Evolutionary conservation across 2,113 vertebrate species (phyloP), one percentile per base, ranked within the genome.

Genomic region (Gallinago undulata): DNA sequence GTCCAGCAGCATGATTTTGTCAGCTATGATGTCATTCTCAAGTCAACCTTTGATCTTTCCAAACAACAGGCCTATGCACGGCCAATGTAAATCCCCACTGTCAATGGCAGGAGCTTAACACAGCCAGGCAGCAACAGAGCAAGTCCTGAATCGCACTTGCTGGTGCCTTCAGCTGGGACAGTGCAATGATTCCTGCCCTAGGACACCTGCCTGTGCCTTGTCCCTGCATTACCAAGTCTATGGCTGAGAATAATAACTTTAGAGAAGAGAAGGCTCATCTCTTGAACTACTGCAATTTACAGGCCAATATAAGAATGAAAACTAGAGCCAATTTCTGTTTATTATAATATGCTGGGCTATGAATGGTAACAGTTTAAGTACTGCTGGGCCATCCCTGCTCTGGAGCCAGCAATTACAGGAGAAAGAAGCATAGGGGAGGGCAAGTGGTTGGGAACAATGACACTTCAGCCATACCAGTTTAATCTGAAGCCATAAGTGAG

Each of bases 1-100:
- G 85, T 88, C 47, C 47, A 94, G 55, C 60, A 92, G 76, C 53
- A 73, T 69, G 53, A 8, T 91, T 97, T 92, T 91, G 64, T 69
- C 73, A 94, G 60, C 56, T 89, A 35, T 82, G 89, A 92, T 70
- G 43, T 96, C 56, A 82, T 93, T 95, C 74, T 91, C 63, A 97
- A 55, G 51, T 86, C 83, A 74, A 8, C 19, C n/a, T 86, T 76
- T 2, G 4, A 18, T 50, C 31, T 74, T 90, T 74, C 37, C 72
- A 77, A 85, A 59, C 35, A 62, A 31, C 33, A 75, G 21, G 17
- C n/a, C 84, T 2, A 1, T 35, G 33, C 13, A 33, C 18, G 51
- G 37, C 21, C 18, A 47, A 23, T 2, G 2, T 25, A 73, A 82
- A 84, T 51, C 72, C n/a, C 28, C 1, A 4, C 21, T 73, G 21